phyloP scores from a whole-genome alignment of 2,888 invertebrate species.

The Pogonocherus hispidulus region DNA sequence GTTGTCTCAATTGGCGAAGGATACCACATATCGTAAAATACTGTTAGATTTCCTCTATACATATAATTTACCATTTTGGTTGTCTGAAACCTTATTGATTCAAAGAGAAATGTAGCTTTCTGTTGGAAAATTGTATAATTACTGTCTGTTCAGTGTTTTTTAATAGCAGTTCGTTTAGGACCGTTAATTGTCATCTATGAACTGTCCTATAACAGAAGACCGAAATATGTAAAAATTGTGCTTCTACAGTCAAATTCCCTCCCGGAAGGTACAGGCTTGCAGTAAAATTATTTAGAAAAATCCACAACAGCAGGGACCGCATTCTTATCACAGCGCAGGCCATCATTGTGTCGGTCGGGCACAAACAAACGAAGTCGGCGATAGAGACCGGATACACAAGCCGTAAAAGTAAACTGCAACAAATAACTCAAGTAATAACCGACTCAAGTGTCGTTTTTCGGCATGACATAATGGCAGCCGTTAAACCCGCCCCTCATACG shows the following conservation, averaged over 20 bases:
- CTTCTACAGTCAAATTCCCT: background rate
- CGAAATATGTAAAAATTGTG: background rate
- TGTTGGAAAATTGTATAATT: too few relatives aligned
- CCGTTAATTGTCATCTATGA: too few relatives aligned
- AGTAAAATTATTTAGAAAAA: constrained; percentile 12
- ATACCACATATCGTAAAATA: too few relatives aligned
- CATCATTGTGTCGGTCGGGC: constrained; percentile 39
- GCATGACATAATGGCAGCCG: constrained; percentile 17
- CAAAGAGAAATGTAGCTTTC: too few relatives aligned
- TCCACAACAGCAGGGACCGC: constrained; percentile 15
- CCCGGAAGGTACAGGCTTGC: background rate
- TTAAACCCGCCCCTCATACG: constrained; percentile 20
- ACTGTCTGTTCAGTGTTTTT: too few relatives aligned
- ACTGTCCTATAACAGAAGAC: too few relatives aligned
- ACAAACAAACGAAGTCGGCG: constrained; percentile 40
- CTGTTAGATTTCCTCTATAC: too few relatives aligned
- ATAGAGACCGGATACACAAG: constrained; percentile 50
- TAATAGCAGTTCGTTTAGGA: too few relatives aligned
- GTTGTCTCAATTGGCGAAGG: too few relatives aligned
- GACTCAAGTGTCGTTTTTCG: constrained; percentile 48
- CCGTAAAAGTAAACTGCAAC: constrained; percentile 57
- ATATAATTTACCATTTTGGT: too few relatives aligned
- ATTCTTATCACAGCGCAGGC: constrained; percentile 49
- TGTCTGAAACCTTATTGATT: too few relatives aligned
- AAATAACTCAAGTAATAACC: constrained; percentile 58